A percentile compares a stretch with the other conserved stretches of the same genome.
Evolutionary conservation across 2,888 invertebrate genomes (phyloP).

Genomic region (Petrophora chlorosata): DNA sequence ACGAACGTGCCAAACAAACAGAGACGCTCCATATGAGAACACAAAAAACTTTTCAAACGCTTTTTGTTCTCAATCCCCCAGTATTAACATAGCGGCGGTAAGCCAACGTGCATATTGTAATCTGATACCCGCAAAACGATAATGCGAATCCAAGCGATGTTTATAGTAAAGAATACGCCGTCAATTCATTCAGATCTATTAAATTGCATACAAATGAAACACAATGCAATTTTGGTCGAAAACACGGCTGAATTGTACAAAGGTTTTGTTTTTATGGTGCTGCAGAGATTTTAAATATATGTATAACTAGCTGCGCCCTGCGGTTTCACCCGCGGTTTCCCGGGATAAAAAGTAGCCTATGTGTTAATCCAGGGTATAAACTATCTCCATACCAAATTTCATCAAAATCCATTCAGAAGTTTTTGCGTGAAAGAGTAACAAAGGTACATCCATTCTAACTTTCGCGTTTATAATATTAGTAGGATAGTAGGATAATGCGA

Average conservation of each 20-base stretch:
- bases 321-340: no score
- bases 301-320: no score
- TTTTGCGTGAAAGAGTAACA: no score
- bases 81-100: slow-evolving; percentile 36
- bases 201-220: slow-evolving; percentile 57
- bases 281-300: slow-evolving; percentile 2
- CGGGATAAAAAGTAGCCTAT: no score
- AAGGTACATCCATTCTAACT: no score
- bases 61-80: slow-evolving; percentile 49
- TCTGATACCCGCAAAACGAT: slow-evolving; percentile 50
- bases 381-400: no score
- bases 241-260: slow-evolving; percentile 22
- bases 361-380: no score
- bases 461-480: no score
- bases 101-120: slow-evolving; percentile 40
- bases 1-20: slow-evolving; percentile 38
- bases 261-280: slow-evolving; percentile 16
- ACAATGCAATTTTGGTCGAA: slow-evolving; percentile 37
- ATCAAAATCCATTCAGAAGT: no score
- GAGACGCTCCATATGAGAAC: slow-evolving; percentile 52
- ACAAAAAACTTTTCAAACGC: slow-evolving; percentile 43
- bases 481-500: no score
- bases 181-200: slow-evolving; percentile 55
- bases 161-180: slow-evolving; percentile 50
- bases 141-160: slow-evolving; percentile 47